Evolutionary conservation across 2,888 invertebrate genomes (phyloP).

Genomic region (Cheilosia grossa): DNA sequence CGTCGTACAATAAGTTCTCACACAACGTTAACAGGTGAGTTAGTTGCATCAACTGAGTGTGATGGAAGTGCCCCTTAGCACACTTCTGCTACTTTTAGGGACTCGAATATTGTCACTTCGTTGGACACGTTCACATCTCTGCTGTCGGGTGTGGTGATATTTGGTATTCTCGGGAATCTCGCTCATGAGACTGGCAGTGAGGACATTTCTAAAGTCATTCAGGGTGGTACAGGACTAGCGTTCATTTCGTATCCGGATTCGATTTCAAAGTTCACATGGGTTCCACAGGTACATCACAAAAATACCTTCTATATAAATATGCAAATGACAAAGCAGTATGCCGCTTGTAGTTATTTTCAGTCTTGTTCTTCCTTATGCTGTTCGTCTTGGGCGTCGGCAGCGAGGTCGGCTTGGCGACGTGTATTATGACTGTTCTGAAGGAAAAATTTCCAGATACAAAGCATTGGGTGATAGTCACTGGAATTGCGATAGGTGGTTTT

Average conservation of each 20-base stretch:
- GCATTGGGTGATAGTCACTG: slow-evolving; percentile 84
- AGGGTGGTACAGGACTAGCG: slow-evolving; percentile 90
- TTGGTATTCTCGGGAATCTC: slow-evolving; percentile 92
- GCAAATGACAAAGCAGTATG: not conserved
- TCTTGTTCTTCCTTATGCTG: slow-evolving; percentile 85
- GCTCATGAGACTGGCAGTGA: slow-evolving; percentile 86
- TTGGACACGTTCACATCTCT: slow-evolving; percentile 93
- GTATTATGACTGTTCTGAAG: slow-evolving; percentile 83
- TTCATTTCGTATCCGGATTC: slow-evolving; percentile 89
- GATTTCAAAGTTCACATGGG: slow-evolving; percentile 84
- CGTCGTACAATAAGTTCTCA: slow-evolving; percentile 86
- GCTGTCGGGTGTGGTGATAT: slow-evolving; percentile 92
- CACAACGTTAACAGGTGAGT: slow-evolving; percentile 85
- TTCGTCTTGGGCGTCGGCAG: slow-evolving; percentile 85
- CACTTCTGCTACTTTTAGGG: slow-evolving; percentile 84
- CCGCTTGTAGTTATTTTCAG: slow-evolving; percentile 83
- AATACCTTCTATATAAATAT: not conserved
- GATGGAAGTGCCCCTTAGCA: not conserved
- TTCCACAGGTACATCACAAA: slow-evolving; percentile 83
- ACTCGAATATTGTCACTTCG: slow-evolving; percentile 91
- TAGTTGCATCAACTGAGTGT: too few relatives aligned
- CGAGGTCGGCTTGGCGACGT: slow-evolving; percentile 83
- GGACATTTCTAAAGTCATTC: slow-evolving; percentile 87
- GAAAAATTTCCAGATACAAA: slow-evolving; percentile 83
- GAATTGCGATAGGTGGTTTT: slow-evolving; percentile 84